phyloP scores from a whole-genome alignment of 2,113 vertebrate genomes.

The Caranx ignobilis region DNA sequence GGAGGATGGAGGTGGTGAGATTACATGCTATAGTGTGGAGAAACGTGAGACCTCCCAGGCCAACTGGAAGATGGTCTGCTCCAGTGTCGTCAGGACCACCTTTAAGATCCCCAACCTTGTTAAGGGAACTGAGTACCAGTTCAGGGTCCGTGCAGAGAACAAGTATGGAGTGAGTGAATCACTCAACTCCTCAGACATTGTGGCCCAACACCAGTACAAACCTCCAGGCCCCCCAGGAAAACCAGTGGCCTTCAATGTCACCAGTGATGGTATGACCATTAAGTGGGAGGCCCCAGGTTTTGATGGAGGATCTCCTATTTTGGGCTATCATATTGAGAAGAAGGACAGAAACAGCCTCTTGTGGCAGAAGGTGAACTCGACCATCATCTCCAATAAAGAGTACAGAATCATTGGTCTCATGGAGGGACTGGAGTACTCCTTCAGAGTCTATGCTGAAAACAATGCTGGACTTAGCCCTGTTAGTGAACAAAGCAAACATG shows the following conservation, averaged over 20 bases:
- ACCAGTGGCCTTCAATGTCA: conserved; percentile 94
- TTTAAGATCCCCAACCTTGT: conserved; percentile 96
- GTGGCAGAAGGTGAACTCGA: conserved; percentile 95
- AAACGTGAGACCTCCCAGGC: conserved; percentile 96
- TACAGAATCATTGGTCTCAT: conserved; percentile 93
- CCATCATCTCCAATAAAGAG: conserved; percentile 92
- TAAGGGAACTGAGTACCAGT: conserved; percentile 94
- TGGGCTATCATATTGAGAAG: conserved; percentile 97
- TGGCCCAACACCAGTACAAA: conserved; percentile 97
- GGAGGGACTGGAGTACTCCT: conserved; percentile 98
- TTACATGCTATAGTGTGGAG: conserved; percentile 96
- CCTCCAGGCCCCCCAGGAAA: conserved; percentile 95
- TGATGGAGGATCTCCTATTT: conserved; percentile 95
- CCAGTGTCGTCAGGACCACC: conserved; percentile 92
- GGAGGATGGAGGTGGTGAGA: conserved; percentile 95
- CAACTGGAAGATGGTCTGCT: conserved; percentile 98
- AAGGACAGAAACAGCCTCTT: conserved; percentile 99
- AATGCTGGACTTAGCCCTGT: conserved; percentile 91
- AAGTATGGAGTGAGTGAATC: conserved; percentile 93
- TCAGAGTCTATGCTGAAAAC: conserved; percentile 95
- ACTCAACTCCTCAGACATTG: conserved; percentile 88
- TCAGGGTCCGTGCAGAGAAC: conserved; percentile 97
- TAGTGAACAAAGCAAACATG: conserved; percentile 96
- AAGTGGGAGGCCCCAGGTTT: conserved; percentile 95
- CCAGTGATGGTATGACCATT: conserved; percentile 96